These are phyloP conservation scores for Zoanthus solanderi DNA, from an alignment of 92 coral and sea anemone species.

Conservation along the genomic window DNA sequence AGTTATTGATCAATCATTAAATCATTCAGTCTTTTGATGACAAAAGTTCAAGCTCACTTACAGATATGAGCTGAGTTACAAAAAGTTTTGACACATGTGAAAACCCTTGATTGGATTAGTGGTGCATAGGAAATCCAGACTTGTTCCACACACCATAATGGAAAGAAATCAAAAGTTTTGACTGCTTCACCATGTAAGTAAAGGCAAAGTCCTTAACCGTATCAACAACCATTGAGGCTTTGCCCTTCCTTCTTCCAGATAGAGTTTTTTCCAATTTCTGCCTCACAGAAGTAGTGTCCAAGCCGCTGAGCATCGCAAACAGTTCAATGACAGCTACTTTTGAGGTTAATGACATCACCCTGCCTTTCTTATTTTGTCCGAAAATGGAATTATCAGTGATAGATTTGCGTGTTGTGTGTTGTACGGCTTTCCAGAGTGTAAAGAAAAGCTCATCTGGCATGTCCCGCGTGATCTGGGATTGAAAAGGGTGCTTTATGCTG, in stretches of 20 bases:
- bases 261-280: constrained; percentile 56
- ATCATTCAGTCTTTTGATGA: constrained; percentile 15
- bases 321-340: constrained; percentile 60
- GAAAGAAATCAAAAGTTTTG: constrained; percentile 65
- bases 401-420: constrained; percentile 60
- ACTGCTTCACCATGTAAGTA: constrained; percentile 58
- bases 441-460: constrained; percentile 72
- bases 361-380: constrained; percentile 65
- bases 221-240: constrained; percentile 62
- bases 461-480: constrained; percentile 58
- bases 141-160: constrained; percentile 84
- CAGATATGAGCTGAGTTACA: constrained; percentile 8
- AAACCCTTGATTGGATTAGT: constrained; percentile 10
- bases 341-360: constrained; percentile 69
- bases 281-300: constrained; percentile 57
- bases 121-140: constrained; percentile 70
- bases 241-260: constrained; percentile 63
- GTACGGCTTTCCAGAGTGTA: constrained; percentile 57
- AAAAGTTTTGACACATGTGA: background rate
- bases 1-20: constrained; percentile 15
- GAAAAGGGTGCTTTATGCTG: constrained; percentile 65
- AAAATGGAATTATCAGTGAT: constrained; percentile 67
- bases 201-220: constrained; percentile 13
- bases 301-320: constrained; percentile 61
- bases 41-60: constrained; percentile 9